Base-by-base conservation (phyloP, 2,797 vertebrate genomes). In the Pelobates cultripes region DNA sequence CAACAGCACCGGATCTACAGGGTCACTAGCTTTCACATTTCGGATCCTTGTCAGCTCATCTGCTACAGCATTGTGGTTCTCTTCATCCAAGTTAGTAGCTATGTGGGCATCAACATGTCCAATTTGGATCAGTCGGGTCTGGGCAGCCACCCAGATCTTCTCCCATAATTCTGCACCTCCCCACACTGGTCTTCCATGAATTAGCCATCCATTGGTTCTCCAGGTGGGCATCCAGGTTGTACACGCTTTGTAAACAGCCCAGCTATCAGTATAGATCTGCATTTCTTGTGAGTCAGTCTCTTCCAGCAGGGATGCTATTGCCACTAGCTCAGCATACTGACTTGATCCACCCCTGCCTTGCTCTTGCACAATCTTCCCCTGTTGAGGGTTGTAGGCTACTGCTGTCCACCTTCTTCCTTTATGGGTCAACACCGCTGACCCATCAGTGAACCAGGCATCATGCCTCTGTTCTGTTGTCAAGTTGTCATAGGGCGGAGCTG, bases 261-360 rank as follows among this genome's bases (percentile, higher is more conserved):
- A 76, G 44, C 61, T 76, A 10, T 76, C 44, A 6, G 61, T 76
- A 45, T 76, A 76, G 3, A 76, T 66, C 15, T n/a, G 3, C 3
- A 66, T 7, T 40, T 66, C 60, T 6, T 3, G 9, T 3, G 17
- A 3, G 1, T 40, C 51, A 13, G 63, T n/a, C 40, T 66, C 60
- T 7, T 47, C 40, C 4, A 67, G 14, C 43, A 67, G 40, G 41
- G 15, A 3, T 2, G n/a, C 12, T 5, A 64, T 64, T 3, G 61
- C 61, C 5, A 3, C 17, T n/a, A 64, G 17, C 17, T 64, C 61
- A 4, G 61, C 61, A 64, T 17, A 64, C 61, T 64, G 61, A n/a
- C 15, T 64, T 17, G 61, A 64, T 64, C 61, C 61, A 17, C 61
- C 61, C 17, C 4, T 9, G 17, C 61, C 61, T 64, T 64, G 4